phyloP scores from a whole-genome alignment of 2,113 vertebrate genomes.

The Calcarius ornatus region DNA sequence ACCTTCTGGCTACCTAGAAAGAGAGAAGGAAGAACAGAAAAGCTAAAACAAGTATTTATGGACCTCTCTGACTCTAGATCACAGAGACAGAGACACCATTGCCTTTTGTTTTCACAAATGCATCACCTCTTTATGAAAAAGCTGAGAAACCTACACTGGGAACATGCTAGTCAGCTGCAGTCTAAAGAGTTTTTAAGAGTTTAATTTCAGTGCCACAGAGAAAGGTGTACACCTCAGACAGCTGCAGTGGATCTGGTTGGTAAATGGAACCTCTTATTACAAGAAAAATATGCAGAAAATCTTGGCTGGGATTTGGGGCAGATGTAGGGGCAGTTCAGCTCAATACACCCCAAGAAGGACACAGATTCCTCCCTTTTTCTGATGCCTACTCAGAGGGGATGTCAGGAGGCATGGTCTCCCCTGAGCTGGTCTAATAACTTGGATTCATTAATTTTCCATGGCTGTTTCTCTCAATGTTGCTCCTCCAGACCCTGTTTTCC shows the following conservation, averaged over 20 bases:
- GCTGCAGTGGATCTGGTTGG: background rate
- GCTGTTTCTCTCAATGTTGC: background rate
- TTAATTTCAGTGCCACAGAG: background rate
- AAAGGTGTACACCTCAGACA: background rate
- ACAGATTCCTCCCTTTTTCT: background rate
- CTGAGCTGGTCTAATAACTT: background rate
- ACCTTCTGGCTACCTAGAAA: background rate
- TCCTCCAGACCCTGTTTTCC: background rate
- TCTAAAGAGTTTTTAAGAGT: background rate
- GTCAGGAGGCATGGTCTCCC: background rate
- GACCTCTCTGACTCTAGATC: background rate
- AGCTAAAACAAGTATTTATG: background rate
- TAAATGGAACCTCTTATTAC: background rate
- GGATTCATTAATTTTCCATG: background rate
- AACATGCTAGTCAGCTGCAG: background rate
- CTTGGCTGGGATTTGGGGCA: background rate
- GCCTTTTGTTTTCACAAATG: background rate
- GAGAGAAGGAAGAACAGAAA: background rate
- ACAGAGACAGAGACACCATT: background rate
- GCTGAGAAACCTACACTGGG: background rate
- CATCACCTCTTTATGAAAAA: background rate
- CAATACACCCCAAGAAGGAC: background rate
- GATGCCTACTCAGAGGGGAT: background rate
- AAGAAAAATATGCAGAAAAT: background rate
- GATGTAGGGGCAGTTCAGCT: background rate